A percentile compares a stretch with the other conserved stretches of the same genome.
Conservation (phyloP, 2,888 invertebrate species). For the Aleiodes leptofemur region DNA sequence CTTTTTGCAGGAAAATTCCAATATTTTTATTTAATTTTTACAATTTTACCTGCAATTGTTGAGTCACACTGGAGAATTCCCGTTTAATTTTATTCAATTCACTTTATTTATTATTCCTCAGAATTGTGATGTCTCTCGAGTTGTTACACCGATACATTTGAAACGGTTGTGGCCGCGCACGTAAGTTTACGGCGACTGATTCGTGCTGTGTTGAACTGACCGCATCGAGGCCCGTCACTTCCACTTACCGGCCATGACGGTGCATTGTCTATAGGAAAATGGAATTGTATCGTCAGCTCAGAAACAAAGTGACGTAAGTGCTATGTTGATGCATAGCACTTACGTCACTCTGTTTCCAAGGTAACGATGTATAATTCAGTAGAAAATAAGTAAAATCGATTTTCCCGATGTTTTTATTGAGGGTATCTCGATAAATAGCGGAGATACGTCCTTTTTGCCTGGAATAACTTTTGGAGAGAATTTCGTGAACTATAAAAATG, state of each 20-base stretch:
- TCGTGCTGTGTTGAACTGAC: slow-evolving; percentile 31
- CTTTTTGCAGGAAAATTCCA: neutral
- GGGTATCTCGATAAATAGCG: too few relatives aligned
- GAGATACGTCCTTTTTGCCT: too few relatives aligned
- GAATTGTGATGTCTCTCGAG: neutral
- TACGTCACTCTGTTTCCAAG: too few relatives aligned
- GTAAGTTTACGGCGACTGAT: slow-evolving; percentile 44
- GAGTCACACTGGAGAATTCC: neutral
- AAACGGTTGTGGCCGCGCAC: slow-evolving; percentile 28
- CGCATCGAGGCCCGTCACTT: slow-evolving; percentile 37
- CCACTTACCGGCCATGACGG: slow-evolving; percentile 44
- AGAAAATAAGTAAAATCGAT: too few relatives aligned
- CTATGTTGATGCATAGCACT: too few relatives aligned
- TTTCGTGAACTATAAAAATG: too few relatives aligned
- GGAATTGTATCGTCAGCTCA: too few relatives aligned
- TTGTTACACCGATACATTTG: slow-evolving; percentile 7
- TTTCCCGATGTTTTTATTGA: too few relatives aligned
- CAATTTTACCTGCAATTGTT: neutral
- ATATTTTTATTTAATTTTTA: neutral
- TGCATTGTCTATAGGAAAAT: slow-evolving; percentile 16
- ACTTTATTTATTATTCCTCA: slow-evolving; percentile 5
- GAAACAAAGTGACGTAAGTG: too few relatives aligned
- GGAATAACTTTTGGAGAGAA: too few relatives aligned
- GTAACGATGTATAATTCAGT: too few relatives aligned
- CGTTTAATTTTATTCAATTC: neutral